These are phyloP conservation scores for Chrysotoxum bicinctum DNA, from an alignment of 2,888 invertebrate genomes.

Conservation along the genomic window DNA sequence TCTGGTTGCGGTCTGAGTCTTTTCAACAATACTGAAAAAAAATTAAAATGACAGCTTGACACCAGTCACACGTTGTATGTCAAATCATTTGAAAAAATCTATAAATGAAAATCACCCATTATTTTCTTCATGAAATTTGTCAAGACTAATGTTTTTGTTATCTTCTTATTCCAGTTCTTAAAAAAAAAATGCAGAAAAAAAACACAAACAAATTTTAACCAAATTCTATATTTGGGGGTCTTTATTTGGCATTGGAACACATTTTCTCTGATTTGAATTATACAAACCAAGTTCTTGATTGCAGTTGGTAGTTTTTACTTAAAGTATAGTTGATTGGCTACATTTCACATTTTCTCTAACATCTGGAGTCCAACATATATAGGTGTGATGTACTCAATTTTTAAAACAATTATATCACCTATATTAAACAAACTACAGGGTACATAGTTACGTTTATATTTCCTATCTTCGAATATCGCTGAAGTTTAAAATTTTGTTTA, in stretches of 20 bases:
- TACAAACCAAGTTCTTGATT: constrained; percentile 30
- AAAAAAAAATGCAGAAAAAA: too few relatives aligned
- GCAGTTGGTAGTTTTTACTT: constrained; percentile 29
- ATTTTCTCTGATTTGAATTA: constrained; percentile 29
- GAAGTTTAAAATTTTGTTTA: constrained; percentile 31
- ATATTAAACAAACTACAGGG: constrained; percentile 33
- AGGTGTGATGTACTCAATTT: constrained; percentile 17
- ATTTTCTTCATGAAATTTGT: too few relatives aligned
- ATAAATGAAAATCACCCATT: too few relatives aligned
- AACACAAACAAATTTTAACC: constrained; percentile 4
- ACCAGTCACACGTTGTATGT: too few relatives aligned
- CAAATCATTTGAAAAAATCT: too few relatives aligned
- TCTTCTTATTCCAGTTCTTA: too few relatives aligned
- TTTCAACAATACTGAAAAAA: too few relatives aligned
- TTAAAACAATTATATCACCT: constrained; percentile 22
- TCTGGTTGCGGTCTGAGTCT: too few relatives aligned
- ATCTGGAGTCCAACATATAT: constrained; percentile 27
- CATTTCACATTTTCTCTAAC: constrained; percentile 13
- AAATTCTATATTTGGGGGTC: constrained; percentile 31
- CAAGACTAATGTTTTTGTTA: too few relatives aligned
- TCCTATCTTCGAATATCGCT: constrained; percentile 24
- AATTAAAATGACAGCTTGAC: too few relatives aligned
- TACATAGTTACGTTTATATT: constrained; percentile 37
- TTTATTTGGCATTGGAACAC: constrained; percentile 36
- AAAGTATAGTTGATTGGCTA: constrained; percentile 27